Conservation (phyloP, 1,140 invertebrate species). For the Lepeophtheirus salmonis region DNA sequence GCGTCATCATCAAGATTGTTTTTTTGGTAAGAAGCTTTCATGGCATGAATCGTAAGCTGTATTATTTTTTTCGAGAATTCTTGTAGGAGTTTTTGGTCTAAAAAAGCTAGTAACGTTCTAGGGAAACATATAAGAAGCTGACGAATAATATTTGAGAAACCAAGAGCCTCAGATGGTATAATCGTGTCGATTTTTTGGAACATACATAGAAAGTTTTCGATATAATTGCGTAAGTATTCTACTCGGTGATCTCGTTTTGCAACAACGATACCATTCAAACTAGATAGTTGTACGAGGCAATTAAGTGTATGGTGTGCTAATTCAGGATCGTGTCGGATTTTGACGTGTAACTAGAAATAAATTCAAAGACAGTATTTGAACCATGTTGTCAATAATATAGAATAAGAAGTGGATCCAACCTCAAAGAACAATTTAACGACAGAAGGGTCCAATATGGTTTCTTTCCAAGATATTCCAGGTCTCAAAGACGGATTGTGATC, state of each 20-base stretch:
- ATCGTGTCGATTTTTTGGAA: conserved; percentile 24
- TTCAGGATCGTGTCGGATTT: conserved; percentile 49
- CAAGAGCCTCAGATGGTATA: conserved; percentile 29
- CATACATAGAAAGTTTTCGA: conserved; percentile 46
- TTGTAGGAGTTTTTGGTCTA: conserved; percentile 31
- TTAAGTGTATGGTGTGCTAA: conserved; percentile 51
- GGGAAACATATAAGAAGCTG: conserved; percentile 39
- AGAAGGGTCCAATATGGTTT: conserved; percentile 49
- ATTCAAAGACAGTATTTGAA: not conserved
- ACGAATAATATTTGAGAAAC: conserved; percentile 31
- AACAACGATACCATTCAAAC: conserved; percentile 49
- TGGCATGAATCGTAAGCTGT: conserved; percentile 49
- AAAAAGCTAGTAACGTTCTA: conserved; percentile 26
- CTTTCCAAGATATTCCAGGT: conserved; percentile 44
- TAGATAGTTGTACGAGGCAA: conserved; percentile 57
- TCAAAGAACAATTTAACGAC: conserved; percentile 56
- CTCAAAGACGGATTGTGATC: conserved; percentile 42
- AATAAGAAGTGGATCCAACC: too few species aligned
- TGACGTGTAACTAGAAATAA: conserved; percentile 49
- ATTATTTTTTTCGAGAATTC: conserved; percentile 43
- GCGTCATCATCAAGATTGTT: conserved; percentile 38
- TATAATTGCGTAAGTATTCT: conserved; percentile 49
- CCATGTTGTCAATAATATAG: too few species aligned
- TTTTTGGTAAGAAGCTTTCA: conserved; percentile 47
- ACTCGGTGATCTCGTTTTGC: conserved; percentile 36